Evolutionary conservation across 2,888 invertebrate species (phyloP), one percentile per base, ranked within the genome.

Genomic region (Ferdinandea cuprea): DNA sequence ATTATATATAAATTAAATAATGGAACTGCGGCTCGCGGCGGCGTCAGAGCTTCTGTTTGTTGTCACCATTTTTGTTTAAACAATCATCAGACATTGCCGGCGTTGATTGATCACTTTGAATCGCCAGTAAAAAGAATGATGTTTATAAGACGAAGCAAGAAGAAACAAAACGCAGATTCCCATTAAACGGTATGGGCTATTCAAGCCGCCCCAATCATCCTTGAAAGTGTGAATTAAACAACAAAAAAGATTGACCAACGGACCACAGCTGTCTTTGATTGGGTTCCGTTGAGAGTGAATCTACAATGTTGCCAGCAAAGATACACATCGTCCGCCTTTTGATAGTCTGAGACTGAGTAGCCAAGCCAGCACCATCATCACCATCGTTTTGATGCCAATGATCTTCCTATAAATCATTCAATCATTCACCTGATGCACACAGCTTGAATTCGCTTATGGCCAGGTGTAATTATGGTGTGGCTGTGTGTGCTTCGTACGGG

Each of bases 141-240:
- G 40, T 65, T 28, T 19, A 52, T 28, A 13, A 11, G 8, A 44
- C 48, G 17, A 63, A 46, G 37, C 8, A 52, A 30, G 19, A 7
- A 13, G 15, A 13, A 19, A n/a, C 37, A 8, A n/a, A n/a, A n/a
- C n/a, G n/a, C 37, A 25, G 54, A 17, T 37, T 15, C 28, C 13
- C 52, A 63, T 37, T 44, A 63, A 46, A 54, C 44, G 44, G 40
- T 40, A 13, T 52, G 30, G 46, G 19, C 37, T 32, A 42, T 32
- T 28, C 35, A 78, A 84, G 77, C 85, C 85, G 76, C 85, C 85
- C 85, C 72, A 77, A 69, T 85, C 72, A 86, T 86, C 86, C 86
- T 86, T 86, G 85, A 86, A 85, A 85, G 81, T 86, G 86, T 74
- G 66, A 86, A 66, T 42, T 40, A 28, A 56, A 37, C n/a, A n/a